Base-by-base conservation (phyloP, 2,113 vertebrate species). In the Thalassoma bifasciatum region DNA sequence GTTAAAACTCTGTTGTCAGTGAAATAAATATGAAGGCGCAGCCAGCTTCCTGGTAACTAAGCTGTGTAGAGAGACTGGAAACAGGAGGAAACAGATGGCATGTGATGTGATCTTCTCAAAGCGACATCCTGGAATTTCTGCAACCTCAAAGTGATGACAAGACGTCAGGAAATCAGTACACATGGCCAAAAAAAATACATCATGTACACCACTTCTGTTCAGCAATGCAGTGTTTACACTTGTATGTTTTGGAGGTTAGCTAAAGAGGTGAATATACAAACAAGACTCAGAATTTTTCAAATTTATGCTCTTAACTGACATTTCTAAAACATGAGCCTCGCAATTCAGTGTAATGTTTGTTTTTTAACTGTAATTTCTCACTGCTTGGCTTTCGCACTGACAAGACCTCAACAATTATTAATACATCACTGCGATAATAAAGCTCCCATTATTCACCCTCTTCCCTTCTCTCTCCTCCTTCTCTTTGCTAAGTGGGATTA, bases 401-500 rank as follows among this genome's bases (percentile, higher is more conserved):
- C 46, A 9, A 21, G 17, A 49, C 8, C 19, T 21, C 17, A 49
- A 21, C 19, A n/a, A 49, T 49, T 49, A 49, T 49, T 49, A 11
- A 66, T 60, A 38, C 30, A 60, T 17, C 16, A 22, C 21, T 46
- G 49, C 60, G 67, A 14, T 0, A 53, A 66, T 60, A 69, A 66
- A 60, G 72, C 46, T 61, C n/a, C 26, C 46, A 5, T 3, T 53
- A 46, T 19, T 30, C 11, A 37, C 30, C 13, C 47, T 51, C 23
- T 47, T 63, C 22, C 42, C 36, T 17, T 64, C 47, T 22, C 11
- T 50, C 17, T 49, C 42, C 36, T 51, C 3, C 10, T 22, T 34
- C 13, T 73, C 66, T 57, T n/a, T 46, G 52, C 49, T 26, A 54
- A 64, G 30, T 75, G 46, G 51, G 19, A 57, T 61, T 57, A 49